Percentiles rank a stretch among this genome's conserved stretches.
phyloP scores from a whole-genome alignment of 2,113 vertebrate species.

The Callorhinus ursinus region DNA sequence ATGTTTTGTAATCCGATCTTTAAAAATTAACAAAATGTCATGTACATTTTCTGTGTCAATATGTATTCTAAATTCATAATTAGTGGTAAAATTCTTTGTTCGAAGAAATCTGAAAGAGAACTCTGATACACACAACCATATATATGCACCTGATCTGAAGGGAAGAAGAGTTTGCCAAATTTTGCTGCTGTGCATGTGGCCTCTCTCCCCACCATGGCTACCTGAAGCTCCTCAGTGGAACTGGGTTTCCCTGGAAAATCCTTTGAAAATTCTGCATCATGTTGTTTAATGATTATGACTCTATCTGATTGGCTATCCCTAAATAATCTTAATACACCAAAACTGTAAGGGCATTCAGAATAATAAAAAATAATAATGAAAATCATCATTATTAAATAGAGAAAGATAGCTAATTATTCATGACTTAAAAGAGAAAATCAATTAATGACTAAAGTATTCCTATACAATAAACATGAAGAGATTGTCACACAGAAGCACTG shows the following conservation, averaged over 20 bases:
- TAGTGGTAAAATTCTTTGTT: not conserved
- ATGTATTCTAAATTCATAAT: not conserved
- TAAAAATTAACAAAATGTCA: not conserved
- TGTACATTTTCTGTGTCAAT: not conserved
- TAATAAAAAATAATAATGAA: not conserved
- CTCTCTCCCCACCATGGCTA: rapidly evolving
- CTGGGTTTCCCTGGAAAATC: not conserved
- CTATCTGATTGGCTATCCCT: not conserved
- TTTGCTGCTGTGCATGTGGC: rapidly evolving
- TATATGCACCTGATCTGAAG: not conserved
- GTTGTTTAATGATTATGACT: not conserved
- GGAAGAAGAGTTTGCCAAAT: rapidly evolving
- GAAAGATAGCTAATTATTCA: not conserved
- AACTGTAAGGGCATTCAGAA: not conserved
- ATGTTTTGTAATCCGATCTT: not conserved
- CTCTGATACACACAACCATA: not conserved
- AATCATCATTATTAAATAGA: not conserved
- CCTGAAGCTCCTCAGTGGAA: not conserved
- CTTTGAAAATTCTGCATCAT: not conserved
- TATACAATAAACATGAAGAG: not conserved
- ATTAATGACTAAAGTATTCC: not conserved
- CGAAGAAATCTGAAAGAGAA: not conserved
- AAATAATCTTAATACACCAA: not conserved
- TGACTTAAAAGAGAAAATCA: not conserved
- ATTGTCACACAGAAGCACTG: not conserved